Conservation (phyloP, 2,113 vertebrate genomes). For the Pelecanus crispus region DNA sequence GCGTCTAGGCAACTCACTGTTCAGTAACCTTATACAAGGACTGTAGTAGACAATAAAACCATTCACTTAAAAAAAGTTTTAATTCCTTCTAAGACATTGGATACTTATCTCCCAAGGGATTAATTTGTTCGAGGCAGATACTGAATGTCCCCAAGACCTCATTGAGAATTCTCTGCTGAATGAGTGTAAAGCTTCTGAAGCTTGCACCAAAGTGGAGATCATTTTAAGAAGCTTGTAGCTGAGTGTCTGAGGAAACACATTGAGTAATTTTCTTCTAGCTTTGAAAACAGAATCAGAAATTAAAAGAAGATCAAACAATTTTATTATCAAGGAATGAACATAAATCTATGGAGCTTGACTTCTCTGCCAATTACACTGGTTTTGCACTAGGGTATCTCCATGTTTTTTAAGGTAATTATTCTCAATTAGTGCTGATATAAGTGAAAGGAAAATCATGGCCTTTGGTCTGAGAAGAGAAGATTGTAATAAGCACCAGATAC, state of each 20-base stretch:
- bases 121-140: not conserved
- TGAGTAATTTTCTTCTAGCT: not conserved
- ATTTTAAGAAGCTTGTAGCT: not conserved
- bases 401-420: not conserved
- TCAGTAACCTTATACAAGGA: not conserved
- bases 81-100: not conserved
- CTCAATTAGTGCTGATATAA: not conserved
- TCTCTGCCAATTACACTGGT: not conserved
- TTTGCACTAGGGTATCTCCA: not conserved
- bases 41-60: not conserved
- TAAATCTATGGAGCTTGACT: not conserved
- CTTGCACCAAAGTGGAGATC: not conserved
- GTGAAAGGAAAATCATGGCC: not conserved
- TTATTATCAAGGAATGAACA: not conserved
- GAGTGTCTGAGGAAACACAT: not conserved
- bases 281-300: conserved; percentile 6
- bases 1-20: not conserved
- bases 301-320: not conserved
- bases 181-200: not conserved
- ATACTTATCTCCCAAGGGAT: not conserved
- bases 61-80: not conserved
- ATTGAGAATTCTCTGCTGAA: not conserved
- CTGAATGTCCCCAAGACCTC: not conserved
- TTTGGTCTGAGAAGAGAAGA: not conserved
- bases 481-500: not conserved